Percentiles rank a stretch among this genome's conserved stretches.
Conservation (phyloP, 92 coral and sea anemone genomes). For the Nematostella vectensis region DNA sequence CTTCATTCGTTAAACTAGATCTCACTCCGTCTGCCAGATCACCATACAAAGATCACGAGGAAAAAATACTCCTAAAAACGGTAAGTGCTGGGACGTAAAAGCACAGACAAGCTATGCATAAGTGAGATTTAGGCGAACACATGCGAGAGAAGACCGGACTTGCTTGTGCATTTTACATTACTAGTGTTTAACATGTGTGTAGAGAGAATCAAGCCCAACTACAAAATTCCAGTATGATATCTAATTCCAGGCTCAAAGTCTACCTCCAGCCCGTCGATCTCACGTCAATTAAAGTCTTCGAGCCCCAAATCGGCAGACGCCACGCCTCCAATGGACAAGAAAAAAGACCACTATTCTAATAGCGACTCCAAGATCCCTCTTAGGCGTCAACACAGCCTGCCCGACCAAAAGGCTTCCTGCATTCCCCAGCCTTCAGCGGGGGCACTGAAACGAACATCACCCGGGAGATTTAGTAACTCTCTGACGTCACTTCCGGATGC, state of each 20-base stretch:
- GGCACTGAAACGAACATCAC: constrained; percentile 8
- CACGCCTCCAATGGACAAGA: neutral
- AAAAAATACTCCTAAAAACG: neutral
- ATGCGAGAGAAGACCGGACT: too few relatives aligned
- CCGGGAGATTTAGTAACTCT: constrained; percentile 17
- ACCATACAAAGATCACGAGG: constrained; percentile 52
- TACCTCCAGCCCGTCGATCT: neutral
- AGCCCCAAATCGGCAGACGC: neutral
- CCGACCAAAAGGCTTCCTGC: neutral
- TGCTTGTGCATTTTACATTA: too few relatives aligned
- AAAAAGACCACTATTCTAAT: too few relatives aligned
- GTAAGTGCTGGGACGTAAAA: too few relatives aligned
- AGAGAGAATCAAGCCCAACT: too few relatives aligned
- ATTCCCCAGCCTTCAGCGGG: neutral
- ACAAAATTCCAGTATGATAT: too few relatives aligned
- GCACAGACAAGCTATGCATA: too few relatives aligned
- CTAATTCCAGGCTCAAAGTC: too few relatives aligned
- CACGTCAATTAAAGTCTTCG: neutral
- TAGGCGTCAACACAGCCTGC: neutral
- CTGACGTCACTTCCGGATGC: constrained; percentile 48
- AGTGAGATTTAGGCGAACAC: too few relatives aligned
- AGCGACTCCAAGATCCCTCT: neutral
- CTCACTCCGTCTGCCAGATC: constrained; percentile 74
- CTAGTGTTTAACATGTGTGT: too few relatives aligned
- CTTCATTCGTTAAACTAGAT: constrained; percentile 43